Evolutionary conservation across 1,140 invertebrate genomes (phyloP).

Genomic region (Lucilia sericata): DNA sequence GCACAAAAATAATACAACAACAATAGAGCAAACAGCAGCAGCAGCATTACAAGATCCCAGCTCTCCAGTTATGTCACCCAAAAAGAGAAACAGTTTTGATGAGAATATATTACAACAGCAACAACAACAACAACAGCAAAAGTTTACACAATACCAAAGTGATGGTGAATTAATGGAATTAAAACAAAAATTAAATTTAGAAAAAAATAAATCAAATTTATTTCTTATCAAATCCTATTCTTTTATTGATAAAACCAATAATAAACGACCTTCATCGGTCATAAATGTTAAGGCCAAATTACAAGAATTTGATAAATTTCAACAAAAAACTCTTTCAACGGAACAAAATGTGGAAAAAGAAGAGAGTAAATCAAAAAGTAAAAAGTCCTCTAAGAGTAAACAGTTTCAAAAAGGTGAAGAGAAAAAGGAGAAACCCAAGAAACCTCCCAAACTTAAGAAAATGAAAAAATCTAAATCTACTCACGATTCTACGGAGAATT

Average conservation of each 20-base stretch:
- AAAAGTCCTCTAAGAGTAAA: background rate
- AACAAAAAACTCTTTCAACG: too few species aligned
- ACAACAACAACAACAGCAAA: constrained; percentile 33
- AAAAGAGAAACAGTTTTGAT: background rate
- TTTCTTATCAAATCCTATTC: constrained; percentile 60
- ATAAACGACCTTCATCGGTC: background rate
- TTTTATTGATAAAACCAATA: constrained; percentile 52
- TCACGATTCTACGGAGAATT: constrained; percentile 16
- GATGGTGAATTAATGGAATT: constrained; percentile 32
- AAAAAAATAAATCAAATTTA: constrained; percentile 59
- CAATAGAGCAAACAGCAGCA: background rate
- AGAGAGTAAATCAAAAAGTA: background rate
- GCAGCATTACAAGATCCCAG: background rate
- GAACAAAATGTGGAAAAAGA: background rate
- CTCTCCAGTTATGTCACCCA: background rate
- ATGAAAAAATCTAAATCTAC: constrained; percentile 17
- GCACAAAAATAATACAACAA: background rate
- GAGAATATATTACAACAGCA: constrained; percentile 35
- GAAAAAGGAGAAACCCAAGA: constrained; percentile 16
- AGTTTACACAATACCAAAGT: constrained; percentile 13
- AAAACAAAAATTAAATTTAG: constrained; percentile 50
- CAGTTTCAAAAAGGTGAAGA: background rate
- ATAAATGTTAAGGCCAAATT: constrained; percentile 10
- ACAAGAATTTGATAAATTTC: constrained; percentile 11
- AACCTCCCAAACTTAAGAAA: background rate